phyloP scores from a whole-genome alignment of 1,140 invertebrate genomes.

The Grapholita molesta region DNA sequence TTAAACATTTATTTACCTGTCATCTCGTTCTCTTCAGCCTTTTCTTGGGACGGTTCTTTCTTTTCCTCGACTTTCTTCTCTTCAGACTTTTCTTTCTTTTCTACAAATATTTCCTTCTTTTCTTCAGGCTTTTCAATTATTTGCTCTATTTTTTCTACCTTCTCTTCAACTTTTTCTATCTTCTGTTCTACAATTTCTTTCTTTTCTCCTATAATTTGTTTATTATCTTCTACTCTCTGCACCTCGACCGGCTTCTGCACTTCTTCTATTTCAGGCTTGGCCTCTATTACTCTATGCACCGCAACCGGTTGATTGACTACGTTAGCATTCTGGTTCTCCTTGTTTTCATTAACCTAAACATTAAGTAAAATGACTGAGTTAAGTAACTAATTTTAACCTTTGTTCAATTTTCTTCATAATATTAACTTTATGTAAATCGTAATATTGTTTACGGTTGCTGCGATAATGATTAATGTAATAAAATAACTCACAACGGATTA shows the following conservation, averaged over 20 bases:
- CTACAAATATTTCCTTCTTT: conserved; percentile 31
- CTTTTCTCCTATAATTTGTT: conserved; percentile 57
- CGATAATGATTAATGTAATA: no score
- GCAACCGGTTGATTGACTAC: not conserved
- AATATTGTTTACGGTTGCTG: no score
- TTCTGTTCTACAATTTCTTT: conserved; percentile 54
- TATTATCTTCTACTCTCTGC: conserved; percentile 21
- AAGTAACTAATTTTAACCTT: no score
- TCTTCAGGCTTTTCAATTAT: conserved; percentile 28
- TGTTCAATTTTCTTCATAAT: no score
- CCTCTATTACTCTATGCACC: conserved; percentile 23
- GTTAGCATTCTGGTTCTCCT: conserved; percentile 48
- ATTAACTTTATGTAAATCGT: no score
- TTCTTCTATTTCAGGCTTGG: conserved; percentile 26
- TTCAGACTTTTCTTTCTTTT: conserved; percentile 29
- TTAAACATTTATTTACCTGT: no score
- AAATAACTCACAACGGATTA: no score
- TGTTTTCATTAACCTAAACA: conserved; percentile 53
- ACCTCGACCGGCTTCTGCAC: conserved; percentile 23
- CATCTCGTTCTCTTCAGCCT: conserved; percentile 71
- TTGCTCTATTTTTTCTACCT: conserved; percentile 57
- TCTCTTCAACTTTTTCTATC: conserved; percentile 55
- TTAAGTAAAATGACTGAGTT: no score
- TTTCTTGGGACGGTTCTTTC: conserved; percentile 54
- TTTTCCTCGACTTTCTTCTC: conserved; percentile 36